Evolutionary conservation across 2,797 vertebrate genomes (phyloP).

Genomic region (Orestias chungarensis): DNA sequence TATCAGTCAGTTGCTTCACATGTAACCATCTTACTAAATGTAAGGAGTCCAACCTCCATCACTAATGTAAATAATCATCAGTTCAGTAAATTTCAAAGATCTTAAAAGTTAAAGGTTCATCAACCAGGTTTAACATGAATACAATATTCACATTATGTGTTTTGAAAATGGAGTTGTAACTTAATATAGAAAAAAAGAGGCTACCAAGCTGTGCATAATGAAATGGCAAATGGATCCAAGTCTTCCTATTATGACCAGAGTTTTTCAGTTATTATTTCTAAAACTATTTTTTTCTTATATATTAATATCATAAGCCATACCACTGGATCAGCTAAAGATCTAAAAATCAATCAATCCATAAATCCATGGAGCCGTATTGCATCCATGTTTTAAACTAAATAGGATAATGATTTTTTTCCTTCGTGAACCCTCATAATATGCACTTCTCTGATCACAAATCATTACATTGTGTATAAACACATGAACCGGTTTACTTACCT

Average conservation of each 20-base stretch:
- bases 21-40: too few relatives aligned
- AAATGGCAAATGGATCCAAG: not conserved
- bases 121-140: too few relatives aligned
- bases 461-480: not conserved
- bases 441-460: not conserved
- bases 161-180: not conserved
- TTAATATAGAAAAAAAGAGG: not conserved
- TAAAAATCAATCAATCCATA: not conserved
- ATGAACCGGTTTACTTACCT: constrained; percentile 1
- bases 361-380: not conserved
- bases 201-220: not conserved
- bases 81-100: too few relatives aligned
- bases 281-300: not conserved
- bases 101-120: too few relatives aligned
- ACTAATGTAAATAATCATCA: too few relatives aligned
- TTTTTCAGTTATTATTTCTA: not conserved
- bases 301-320: not conserved
- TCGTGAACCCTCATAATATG: not conserved
- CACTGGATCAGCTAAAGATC: not conserved
- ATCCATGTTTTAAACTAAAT: not conserved
- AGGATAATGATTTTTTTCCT: not conserved
- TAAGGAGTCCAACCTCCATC: too few relatives aligned
- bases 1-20: too few relatives aligned
- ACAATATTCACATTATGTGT: too few relatives aligned
- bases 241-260: not conserved